phyloP scores from a whole-genome alignment of 2,113 vertebrate species.

The Syngnathus scovelli region DNA sequence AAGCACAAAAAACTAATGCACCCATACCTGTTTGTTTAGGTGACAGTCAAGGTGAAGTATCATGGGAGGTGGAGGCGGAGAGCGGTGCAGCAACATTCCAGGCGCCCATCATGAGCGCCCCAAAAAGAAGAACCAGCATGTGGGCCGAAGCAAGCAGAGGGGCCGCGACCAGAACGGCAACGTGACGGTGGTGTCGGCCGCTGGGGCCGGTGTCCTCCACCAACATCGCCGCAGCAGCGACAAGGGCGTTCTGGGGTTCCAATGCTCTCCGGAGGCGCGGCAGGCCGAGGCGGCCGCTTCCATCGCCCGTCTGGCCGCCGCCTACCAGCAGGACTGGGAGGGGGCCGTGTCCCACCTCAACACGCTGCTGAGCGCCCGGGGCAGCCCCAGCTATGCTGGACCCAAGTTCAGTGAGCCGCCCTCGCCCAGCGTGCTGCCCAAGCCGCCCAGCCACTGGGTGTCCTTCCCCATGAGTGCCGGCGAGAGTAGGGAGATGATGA shows the following conservation, averaged over 20 bases:
- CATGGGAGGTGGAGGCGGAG: constrained; percentile 97
- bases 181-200: constrained; percentile 59
- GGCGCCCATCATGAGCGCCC: constrained; percentile 79
- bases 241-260: constrained; percentile 69
- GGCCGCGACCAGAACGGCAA: constrained; percentile 78
- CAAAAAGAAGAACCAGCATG: constrained; percentile 80
- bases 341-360: constrained; percentile 74
- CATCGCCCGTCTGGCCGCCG: constrained; percentile 73
- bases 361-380: constrained; percentile 78
- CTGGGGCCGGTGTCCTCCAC: constrained; percentile 48
- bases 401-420: constrained; percentile 97
- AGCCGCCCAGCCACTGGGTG: constrained; percentile 96
- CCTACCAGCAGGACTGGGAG: constrained; percentile 80
- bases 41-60: constrained; percentile 81
- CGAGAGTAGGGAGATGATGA: constrained; percentile 87
- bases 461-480: constrained; percentile 82
- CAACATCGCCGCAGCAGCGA: constrained; percentile 74
- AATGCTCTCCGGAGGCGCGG: constrained; percentile 77
- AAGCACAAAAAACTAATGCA: not conserved
- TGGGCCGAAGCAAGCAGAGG: constrained; percentile 78
- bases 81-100: constrained; percentile 87
- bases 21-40: constrained; percentile 60
- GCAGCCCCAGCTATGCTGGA: constrained; percentile 88
- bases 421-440: constrained; percentile 91
- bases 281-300: constrained; percentile 83